These are phyloP conservation scores for fruit fly (Drosophila melanogaster) DNA, from an alignment of 1,140 invertebrate species.

Conservation along the genomic window DNA sequence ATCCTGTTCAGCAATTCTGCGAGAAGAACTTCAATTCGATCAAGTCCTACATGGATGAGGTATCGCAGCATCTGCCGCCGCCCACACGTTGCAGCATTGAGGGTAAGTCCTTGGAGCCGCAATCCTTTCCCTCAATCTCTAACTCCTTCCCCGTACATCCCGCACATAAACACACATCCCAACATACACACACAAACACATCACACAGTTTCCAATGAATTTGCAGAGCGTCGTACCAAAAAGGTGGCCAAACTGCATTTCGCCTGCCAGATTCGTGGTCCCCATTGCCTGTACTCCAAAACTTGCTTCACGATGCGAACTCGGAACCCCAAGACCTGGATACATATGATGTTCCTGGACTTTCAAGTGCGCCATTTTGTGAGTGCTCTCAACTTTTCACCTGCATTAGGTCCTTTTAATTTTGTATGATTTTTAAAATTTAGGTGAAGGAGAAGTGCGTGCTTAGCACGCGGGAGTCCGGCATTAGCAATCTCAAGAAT, in stretches of 20 bases:
- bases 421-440: not conserved
- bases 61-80: constrained; percentile 93
- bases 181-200: constrained; percentile 38
- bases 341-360: constrained; percentile 97
- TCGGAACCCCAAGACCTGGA: constrained; percentile 94
- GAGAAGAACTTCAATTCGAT: constrained; percentile 97
- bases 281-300: constrained; percentile 95
- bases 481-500: constrained; percentile 93
- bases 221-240: constrained; percentile 91
- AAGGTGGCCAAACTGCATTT: constrained; percentile 95
- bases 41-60: constrained; percentile 94
- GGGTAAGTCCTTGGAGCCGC: constrained; percentile 86
- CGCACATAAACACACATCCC: constrained; percentile 34
- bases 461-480: constrained; percentile 92
- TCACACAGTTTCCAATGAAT: constrained; percentile 84
- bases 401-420: not conserved
- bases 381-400: constrained; percentile 23
- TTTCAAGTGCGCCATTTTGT: constrained; percentile 88
- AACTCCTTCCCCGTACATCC: constrained; percentile 8
- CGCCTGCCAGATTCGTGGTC: constrained; percentile 92
- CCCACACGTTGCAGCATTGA: constrained; percentile 96
- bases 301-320: constrained; percentile 95
- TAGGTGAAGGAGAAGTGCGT: constrained; percentile 92
- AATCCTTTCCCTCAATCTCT: constrained; percentile 19
- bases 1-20: constrained; percentile 97